Base-by-base conservation (phyloP, 2,888 invertebrate genomes). In the Lithosia quadra region DNA sequence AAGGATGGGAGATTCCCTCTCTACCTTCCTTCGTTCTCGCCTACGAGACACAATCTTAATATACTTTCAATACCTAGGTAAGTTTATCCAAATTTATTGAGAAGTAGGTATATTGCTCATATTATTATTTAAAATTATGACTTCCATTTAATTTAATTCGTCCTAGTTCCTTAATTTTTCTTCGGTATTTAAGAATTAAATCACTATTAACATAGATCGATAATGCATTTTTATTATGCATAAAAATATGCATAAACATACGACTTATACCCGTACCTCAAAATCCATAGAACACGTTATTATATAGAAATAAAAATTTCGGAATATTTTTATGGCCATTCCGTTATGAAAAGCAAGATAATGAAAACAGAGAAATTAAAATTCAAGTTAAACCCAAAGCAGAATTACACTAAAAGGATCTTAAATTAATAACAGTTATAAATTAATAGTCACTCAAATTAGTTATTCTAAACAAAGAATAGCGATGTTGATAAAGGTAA, bases 371-470 rank as follows among this genome's bases (percentile, higher is more conserved):
- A 13, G 24, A 56, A 24, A 34, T 13, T 2, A 15, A n/a, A 21
- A 55, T n/a, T 61, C 36, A 56, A 53, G 13, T 24, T 34, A 22
- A 24, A 22, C 36, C 33, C 24, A 39, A 43, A 61, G 24, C 8
- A 1, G n/a, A 21, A 15, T 28, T 18, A 56, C 22, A 28, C 10
- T 22, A 57, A 21, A 43, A 56, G 62, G 18, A 33, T 15, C 10
- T 57, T 24, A 10, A 59, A 67, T 67, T 67, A 43, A 49, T 57
- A 5, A 53, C 28, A n/a, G 13, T 36, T 53, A 63, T 63, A 61
- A 66, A 58, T 2, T 62, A 15, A 10, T 57, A 13, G 49, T 57
- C 21, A 15, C 22, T 24, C 3, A 57, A 63, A 43, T 63, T 34
- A 57, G 24, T 67, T 11, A 55, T 34, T 33, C 53, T 8, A 63